phyloP scores from a whole-genome alignment of 2,888 invertebrate genomes.

The Pterostichus madidus region DNA sequence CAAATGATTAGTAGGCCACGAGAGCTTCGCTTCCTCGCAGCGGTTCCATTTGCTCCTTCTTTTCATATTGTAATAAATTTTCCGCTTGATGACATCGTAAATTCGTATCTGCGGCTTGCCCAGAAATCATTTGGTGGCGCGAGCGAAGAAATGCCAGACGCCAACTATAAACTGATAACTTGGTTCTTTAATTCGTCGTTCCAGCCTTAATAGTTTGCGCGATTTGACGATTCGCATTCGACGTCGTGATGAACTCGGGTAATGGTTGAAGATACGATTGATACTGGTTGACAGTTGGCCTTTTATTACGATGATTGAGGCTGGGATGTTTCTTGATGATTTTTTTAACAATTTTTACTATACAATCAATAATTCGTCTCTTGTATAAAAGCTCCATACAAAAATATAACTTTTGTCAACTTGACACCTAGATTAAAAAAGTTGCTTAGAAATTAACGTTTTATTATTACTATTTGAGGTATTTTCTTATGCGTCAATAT shows the following conservation, averaged over 20 bases:
- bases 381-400: too few relatives aligned
- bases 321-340: too few relatives aligned
- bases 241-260: not conserved
- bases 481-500: too few relatives aligned
- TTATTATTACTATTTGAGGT: too few relatives aligned
- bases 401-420: too few relatives aligned
- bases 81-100: conserved; percentile 62
- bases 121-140: conserved; percentile 24
- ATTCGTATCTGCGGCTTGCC: conserved; percentile 55
- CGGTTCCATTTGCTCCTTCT: conserved; percentile 52
- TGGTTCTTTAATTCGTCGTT: conserved; percentile 54
- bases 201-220: conserved; percentile 20
- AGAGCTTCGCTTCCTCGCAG: conserved; percentile 5
- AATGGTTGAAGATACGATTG: not conserved
- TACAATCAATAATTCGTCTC: too few relatives aligned
- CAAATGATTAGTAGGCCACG: conserved; percentile 41
- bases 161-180: conserved; percentile 60
- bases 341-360: too few relatives aligned
- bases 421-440: too few relatives aligned
- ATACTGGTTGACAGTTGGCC: not conserved
- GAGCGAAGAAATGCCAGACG: conserved; percentile 1
- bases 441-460: too few relatives aligned
- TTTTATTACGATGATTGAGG: too few relatives aligned
- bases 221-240: conserved; percentile 30
- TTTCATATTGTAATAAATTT: conserved; percentile 65